These are phyloP conservation scores for Tetrax tetrax DNA, from an alignment of 2,113 vertebrate genomes.

Conservation along the genomic window DNA sequence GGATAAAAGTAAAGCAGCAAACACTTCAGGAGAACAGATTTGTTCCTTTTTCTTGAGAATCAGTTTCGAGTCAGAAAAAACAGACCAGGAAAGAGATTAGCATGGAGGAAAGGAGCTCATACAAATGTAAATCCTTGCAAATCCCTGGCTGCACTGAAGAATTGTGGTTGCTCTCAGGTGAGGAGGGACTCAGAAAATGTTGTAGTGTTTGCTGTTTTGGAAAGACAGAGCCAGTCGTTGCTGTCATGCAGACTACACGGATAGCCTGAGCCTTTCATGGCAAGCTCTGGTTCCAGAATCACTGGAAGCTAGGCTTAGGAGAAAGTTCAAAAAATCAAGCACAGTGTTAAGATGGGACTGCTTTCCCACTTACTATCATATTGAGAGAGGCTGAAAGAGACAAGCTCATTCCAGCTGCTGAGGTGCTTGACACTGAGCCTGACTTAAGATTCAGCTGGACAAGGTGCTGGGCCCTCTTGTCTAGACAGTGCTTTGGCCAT, in stretches of 20 bases:
- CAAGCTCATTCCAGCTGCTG: not conserved
- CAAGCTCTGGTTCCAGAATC: not conserved
- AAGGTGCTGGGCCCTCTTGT: too few species aligned
- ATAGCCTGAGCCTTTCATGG: not conserved
- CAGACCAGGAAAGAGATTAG: not conserved
- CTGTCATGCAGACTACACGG: not conserved
- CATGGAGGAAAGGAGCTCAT: not conserved
- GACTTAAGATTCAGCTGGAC: too few species aligned
- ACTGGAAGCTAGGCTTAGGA: not conserved
- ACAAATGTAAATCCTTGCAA: not conserved
- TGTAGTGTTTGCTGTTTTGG: not conserved
- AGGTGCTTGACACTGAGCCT: not conserved
- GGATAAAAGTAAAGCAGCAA: not conserved
- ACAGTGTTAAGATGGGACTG: not conserved
- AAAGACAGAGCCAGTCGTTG: not conserved
- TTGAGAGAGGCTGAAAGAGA: not conserved
- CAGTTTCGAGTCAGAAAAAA: not conserved
- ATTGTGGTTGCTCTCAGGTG: not conserved
- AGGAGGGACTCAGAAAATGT: not conserved
- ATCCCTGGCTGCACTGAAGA: not conserved
- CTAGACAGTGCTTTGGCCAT: too few species aligned
- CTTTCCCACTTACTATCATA: not conserved
- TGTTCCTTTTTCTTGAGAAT: not conserved
- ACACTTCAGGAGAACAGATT: not conserved
- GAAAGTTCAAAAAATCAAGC: not conserved